A percentile compares a stretch with the other conserved stretches of the same genome.
These are phyloP conservation scores for Arctia plantaginis DNA, from an alignment of 2,888 invertebrate species.

Conservation along the genomic window DNA sequence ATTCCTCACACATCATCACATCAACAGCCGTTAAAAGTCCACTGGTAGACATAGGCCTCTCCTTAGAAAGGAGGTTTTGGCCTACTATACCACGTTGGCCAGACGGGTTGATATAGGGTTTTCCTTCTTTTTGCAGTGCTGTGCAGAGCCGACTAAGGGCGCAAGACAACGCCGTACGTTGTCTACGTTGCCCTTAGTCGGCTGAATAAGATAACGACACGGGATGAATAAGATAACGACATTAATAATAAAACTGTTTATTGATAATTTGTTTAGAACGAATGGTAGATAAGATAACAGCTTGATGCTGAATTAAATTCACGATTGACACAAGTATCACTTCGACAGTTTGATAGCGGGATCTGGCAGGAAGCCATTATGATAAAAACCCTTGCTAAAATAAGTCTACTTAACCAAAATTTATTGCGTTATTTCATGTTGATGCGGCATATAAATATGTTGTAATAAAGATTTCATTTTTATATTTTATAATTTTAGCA, in stretches of 20 bases:
- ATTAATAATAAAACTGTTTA: neutral
- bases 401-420: neutral
- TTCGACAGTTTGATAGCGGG: neutral
- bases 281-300: neutral
- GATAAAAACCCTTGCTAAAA: neutral
- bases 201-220: too few relatives aligned
- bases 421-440: constrained; percentile 3
- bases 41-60: too few relatives aligned
- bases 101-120: too few relatives aligned
- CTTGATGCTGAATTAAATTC: neutral
- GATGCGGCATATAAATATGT: neutral
- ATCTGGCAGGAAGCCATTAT: constrained; percentile 10
- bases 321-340: neutral
- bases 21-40: too few relatives aligned
- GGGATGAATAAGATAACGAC: too few relatives aligned
- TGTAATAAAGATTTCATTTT: neutral
- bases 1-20: too few relatives aligned
- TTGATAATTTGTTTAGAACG: neutral
- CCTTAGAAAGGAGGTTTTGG: too few relatives aligned
- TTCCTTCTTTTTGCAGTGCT: too few relatives aligned
- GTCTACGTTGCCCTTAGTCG: too few relatives aligned
- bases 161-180: too few relatives aligned
- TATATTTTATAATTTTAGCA: neutral
- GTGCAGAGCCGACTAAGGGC: too few relatives aligned
- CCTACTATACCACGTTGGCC: too few relatives aligned